Percentiles rank a stretch among this genome's conserved stretches.
These are phyloP conservation scores for Mechanitis mazaeus DNA, from an alignment of 2,888 invertebrate species.

Conservation along the genomic window DNA sequence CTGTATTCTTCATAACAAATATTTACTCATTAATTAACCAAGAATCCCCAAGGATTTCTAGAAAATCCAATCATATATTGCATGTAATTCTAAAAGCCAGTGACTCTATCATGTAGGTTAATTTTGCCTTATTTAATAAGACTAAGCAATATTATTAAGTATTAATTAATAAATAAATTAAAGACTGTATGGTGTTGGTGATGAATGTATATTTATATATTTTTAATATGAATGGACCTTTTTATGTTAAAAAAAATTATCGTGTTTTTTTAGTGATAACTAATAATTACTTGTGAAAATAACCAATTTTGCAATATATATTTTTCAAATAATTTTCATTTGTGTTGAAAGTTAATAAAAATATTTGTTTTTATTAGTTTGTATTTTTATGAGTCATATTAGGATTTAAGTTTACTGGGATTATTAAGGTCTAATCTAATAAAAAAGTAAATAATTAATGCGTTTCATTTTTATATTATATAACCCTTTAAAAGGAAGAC, in stretches of 20 bases:
- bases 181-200: conserved; percentile 24
- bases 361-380: no score
- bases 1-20: no score
- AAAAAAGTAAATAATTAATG: no score
- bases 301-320: no score
- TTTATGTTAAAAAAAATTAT: conserved; percentile 6
- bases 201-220: conserved; percentile 10
- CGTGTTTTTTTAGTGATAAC: conserved; percentile 10
- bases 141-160: conserved; percentile 22
- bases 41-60: neutral
- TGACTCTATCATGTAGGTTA: conserved; percentile 15
- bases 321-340: no score
- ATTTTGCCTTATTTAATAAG: conserved; percentile 18
- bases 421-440: no score
- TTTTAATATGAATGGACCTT: conserved; percentile 9
- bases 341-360: no score
- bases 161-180: conserved; percentile 15
- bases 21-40: neutral
- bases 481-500: conserved; percentile 2
- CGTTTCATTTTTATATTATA: no score
- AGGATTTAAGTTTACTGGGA: neutral
- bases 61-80: neutral
- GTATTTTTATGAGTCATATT: neutral
- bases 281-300: conserved; percentile 11
- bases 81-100: conserved; percentile 11